These are phyloP conservation scores for Spodoptera picta DNA, from an alignment of 2,888 invertebrate species.

Conservation along the genomic window DNA sequence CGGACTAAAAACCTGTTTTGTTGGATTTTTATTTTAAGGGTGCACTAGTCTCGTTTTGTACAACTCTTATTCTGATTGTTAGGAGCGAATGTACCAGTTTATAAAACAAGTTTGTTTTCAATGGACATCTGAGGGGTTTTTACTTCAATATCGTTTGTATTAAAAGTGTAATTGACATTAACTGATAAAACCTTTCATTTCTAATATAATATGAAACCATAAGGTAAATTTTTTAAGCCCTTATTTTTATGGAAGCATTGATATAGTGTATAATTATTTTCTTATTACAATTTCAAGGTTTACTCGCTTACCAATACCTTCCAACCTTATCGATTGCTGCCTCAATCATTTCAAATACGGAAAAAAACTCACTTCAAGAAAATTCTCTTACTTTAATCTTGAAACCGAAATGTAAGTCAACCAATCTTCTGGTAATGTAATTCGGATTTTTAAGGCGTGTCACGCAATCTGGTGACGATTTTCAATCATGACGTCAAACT, in stretches of 20 bases:
- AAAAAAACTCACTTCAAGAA: no score
- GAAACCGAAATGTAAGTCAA: conserved; percentile 13
- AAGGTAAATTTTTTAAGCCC: no score
- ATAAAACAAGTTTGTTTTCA: conserved; percentile 10
- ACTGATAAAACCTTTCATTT: no score
- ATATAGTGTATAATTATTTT: no score
- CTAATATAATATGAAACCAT: no score
- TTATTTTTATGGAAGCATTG: no score
- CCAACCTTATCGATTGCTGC: no score
- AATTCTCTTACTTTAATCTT: neutral
- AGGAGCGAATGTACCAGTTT: conserved; percentile 10
- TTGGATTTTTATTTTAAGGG: conserved; percentile 37
- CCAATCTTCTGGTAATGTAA: conserved; percentile 23
- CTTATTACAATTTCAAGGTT: no score
- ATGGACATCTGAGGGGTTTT: neutral
- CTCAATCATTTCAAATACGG: no score
- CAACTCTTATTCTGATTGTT: conserved; percentile 28
- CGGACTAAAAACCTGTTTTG: conserved; percentile 40
- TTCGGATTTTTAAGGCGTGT: conserved; percentile 30
- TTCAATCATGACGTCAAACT: conserved; percentile 54
- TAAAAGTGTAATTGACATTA: no score
- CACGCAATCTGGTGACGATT: conserved; percentile 43
- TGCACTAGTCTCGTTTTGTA: conserved; percentile 31
- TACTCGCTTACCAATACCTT: no score
- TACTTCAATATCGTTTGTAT: neutral